Evolutionary conservation across 1,140 invertebrate genomes (phyloP).

Genomic region (Trachymyrmex septentrionalis): DNA sequence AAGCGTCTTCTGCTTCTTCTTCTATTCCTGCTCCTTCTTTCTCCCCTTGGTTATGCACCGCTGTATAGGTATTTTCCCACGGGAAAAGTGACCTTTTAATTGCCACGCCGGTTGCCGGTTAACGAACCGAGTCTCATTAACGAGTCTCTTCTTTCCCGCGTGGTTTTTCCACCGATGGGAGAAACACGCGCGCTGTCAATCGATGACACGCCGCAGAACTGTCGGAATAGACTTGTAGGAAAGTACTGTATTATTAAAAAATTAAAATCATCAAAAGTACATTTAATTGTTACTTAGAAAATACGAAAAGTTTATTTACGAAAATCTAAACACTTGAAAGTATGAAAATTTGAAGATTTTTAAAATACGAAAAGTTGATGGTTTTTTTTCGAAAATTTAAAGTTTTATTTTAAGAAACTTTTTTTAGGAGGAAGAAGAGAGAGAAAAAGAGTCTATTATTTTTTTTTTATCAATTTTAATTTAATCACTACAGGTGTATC

Average conservation of each 20-base stretch:
- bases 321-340: background rate
- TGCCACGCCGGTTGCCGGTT: slow-evolving; percentile 62
- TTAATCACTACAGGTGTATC: background rate
- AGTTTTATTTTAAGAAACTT: background rate
- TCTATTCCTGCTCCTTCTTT: background rate
- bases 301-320: background rate
- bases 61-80: slow-evolving; percentile 73
- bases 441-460: background rate
- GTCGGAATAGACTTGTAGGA: background rate
- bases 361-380: background rate
- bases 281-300: background rate
- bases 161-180: background rate
- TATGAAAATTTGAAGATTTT: background rate
- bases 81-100: slow-evolving; percentile 78
- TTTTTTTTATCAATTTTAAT: background rate
- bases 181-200: slow-evolving; percentile 56
- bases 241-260: background rate
- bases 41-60: background rate
- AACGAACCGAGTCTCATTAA: slow-evolving; percentile 51
- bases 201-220: slow-evolving; percentile 15
- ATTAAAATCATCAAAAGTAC: background rate
- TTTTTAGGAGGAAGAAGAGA: background rate
- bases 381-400: background rate
- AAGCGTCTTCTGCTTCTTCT: slow-evolving; percentile 13
- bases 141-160: slow-evolving; percentile 3